phyloP scores from a whole-genome alignment of 2,888 invertebrate genomes.

The Pachliopta kotzebuea region DNA sequence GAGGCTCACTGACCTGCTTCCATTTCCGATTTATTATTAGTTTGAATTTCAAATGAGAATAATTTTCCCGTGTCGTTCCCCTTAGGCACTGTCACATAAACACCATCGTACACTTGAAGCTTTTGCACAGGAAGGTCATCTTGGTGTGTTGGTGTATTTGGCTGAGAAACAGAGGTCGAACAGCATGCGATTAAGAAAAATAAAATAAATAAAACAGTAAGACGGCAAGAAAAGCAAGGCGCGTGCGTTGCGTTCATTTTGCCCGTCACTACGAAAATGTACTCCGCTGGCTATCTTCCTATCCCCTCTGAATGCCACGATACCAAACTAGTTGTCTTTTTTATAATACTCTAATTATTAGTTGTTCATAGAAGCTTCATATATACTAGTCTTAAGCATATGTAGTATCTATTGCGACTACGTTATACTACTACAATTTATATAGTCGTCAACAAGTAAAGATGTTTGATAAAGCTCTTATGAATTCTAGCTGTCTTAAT shows the following conservation, averaged over 20 bases:
- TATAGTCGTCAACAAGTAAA: no score
- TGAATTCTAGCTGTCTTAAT: no score
- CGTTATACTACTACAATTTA: no score
- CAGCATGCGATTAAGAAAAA: constrained; percentile 34
- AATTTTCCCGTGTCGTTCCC: constrained; percentile 48
- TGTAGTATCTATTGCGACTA: no score
- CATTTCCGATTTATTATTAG: constrained; percentile 41
- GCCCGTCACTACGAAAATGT: constrained; percentile 50
- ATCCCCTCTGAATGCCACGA: constrained; percentile 27
- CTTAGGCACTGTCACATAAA: constrained; percentile 55
- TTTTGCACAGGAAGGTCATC: constrained; percentile 35
- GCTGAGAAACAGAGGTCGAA: constrained; percentile 39
- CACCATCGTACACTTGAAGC: constrained; percentile 60
- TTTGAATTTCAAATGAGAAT: constrained; percentile 60
- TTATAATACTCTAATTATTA: constrained; percentile 6
- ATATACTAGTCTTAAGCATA: neutral
- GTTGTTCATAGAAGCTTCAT: neutral
- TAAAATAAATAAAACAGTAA: constrained; percentile 36
- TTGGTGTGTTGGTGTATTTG: constrained; percentile 20
- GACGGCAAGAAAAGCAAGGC: constrained; percentile 35
- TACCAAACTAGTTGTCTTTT: constrained; percentile 19
- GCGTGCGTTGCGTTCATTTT: constrained; percentile 57
- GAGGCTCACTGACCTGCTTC: constrained; percentile 50
- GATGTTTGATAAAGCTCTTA: no score
- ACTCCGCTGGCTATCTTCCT: constrained; percentile 41